Evolutionary conservation across 1,140 invertebrate species (phyloP).

Genomic region (Heliconius congener): DNA sequence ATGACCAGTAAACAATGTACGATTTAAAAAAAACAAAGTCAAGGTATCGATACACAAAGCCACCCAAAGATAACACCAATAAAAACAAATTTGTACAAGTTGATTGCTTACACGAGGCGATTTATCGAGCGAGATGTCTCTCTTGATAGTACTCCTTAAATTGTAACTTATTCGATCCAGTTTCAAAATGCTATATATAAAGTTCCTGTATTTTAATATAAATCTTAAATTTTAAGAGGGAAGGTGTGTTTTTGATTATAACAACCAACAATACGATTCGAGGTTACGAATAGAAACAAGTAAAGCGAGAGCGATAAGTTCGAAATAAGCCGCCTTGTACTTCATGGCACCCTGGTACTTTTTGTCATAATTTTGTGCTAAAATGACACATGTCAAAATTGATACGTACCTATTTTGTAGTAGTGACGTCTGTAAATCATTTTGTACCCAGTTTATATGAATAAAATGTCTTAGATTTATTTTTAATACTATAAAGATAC

Average conservation of each 20-base stretch:
- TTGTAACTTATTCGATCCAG: conserved; percentile 44
- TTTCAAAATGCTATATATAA: conserved; percentile 31
- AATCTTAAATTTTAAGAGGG: not conserved
- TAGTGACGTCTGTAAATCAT: not conserved
- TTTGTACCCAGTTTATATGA: not conserved
- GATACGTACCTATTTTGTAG: not conserved
- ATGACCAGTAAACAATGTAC: conserved; percentile 49
- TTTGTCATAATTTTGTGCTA: not conserved
- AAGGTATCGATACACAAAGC: conserved; percentile 63
- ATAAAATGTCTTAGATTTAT: too few relatives aligned
- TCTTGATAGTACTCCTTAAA: conserved; percentile 69
- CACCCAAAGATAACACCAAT: conserved; percentile 76
- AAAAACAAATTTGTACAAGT: conserved; percentile 76
- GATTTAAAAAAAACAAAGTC: conserved; percentile 40
- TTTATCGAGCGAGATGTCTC: conserved; percentile 74
- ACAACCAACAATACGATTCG: not conserved
- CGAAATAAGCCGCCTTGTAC: not conserved
- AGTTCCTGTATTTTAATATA: conserved; percentile 16
- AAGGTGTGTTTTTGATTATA: not conserved
- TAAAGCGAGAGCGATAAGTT: conserved; percentile 10
- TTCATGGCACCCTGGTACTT: not conserved
- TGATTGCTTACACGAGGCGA: conserved; percentile 66
- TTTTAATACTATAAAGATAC: too few relatives aligned
- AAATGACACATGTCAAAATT: conserved; percentile 12
- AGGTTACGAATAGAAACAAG: conserved; percentile 9